Evolutionary conservation across 2,113 vertebrate genomes (phyloP), one percentile per base, ranked within the genome.

Genomic region (Sialia sialis): DNA sequence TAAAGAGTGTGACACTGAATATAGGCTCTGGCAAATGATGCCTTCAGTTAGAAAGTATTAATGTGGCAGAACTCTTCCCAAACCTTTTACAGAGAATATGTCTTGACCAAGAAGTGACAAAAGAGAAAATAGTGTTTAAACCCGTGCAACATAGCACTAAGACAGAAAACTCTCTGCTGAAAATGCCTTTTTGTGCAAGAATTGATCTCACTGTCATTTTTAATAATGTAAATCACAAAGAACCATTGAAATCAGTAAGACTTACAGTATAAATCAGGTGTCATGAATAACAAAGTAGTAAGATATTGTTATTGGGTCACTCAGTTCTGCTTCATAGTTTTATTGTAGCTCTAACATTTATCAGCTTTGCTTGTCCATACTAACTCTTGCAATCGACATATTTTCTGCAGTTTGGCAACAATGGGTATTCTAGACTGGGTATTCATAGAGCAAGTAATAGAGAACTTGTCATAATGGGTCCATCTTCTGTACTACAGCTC

Each of bases 1-100:
- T 32, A 89, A 93, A 87, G 93, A 90, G 63, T 91, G 93, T 94
- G 95, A 95, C 81, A 85, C 87, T 88, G 93, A 96, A 95, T 95
- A 94, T 58, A 80, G 70, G 70, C 63, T 90, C 70, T 90, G 48
- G 89, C 55, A 95, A 96, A 94, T 83, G 84, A 87, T 80, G 82
- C 67, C 70, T 93, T 97, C 87, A 85, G 93, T 93, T 85, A 83
- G 75, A 91, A 89, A 63, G 91, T 70, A 95, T 89, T 89, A 93
- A 85, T 59, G 87, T 80, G 87, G 93, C 91, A 97, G 74, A 89
- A 67, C 43, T 84, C 83, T 95, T 70, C 77, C 89, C 85, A 51
- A 96, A 69, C 58, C 54, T 96, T 94, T 95, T 67, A 95, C 49
- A 49, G 58, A 73, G 81, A 89, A 89, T 70, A 58, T 67, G 14